Evolutionary conservation across 2,888 invertebrate species (phyloP).

Genomic region (Temnothorax rugatulus): DNA sequence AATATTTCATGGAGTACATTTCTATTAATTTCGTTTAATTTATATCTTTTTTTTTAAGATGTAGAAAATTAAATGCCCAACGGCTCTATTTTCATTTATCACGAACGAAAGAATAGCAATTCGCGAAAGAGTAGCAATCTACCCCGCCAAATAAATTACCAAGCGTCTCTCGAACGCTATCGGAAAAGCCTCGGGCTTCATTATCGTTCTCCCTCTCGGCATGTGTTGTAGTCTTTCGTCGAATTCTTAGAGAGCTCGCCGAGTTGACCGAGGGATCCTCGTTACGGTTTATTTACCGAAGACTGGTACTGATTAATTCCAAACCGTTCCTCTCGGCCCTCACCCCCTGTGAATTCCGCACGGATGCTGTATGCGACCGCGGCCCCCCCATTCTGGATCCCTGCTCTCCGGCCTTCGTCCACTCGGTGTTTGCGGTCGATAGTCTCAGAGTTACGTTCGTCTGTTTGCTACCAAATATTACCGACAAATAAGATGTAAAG

Average conservation of each 20-base stretch:
- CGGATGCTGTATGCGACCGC: background rate
- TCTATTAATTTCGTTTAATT: background rate
- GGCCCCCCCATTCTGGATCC: constrained; percentile 4
- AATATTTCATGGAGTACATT: background rate
- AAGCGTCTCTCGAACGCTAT: constrained; percentile 24
- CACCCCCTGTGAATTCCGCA: constrained; percentile 1
- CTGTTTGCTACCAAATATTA: constrained; percentile 44
- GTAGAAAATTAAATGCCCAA: background rate
- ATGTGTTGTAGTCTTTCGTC: constrained; percentile 30
- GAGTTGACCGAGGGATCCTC: constrained; percentile 51
- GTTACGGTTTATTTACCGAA: constrained; percentile 65
- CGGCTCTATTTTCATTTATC: background rate
- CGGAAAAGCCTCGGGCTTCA: constrained; percentile 32
- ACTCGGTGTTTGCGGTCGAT: constrained; percentile 41
- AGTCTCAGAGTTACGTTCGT: constrained; percentile 24
- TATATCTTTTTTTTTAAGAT: background rate
- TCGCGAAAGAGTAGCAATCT: background rate
- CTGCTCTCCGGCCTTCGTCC: constrained; percentile 13
- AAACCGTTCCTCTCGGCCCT: constrained; percentile 37
- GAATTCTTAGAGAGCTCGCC: constrained; percentile 40
- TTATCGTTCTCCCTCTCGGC: constrained; percentile 26
- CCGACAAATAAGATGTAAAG: constrained; percentile 27
- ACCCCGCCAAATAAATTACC: constrained; percentile 36
- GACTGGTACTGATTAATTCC: constrained; percentile 62
- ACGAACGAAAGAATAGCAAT: background rate